Conservation (phyloP, 1,140 invertebrate species). For the Phortica variegata region DNA sequence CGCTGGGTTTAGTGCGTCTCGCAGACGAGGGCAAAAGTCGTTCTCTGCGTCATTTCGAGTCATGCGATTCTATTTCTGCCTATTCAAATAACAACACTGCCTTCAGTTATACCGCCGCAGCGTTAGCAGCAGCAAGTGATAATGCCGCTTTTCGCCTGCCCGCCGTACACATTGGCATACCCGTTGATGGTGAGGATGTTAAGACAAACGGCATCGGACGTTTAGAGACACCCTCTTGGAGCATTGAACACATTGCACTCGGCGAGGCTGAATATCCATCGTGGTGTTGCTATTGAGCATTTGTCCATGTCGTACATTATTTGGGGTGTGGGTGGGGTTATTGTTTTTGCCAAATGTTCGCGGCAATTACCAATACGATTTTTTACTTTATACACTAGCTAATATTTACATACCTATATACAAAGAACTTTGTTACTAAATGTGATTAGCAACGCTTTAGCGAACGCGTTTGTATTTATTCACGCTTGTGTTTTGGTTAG, state of each 20-base stretch:
- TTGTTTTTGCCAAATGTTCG: no score
- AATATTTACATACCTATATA: no score
- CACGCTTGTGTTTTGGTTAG: no score
- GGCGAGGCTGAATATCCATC: constrained; percentile 61
- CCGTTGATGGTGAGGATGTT: constrained; percentile 56
- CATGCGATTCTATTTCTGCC: constrained; percentile 51
- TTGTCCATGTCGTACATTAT: no score
- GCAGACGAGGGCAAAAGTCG: constrained; percentile 58
- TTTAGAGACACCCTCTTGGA: constrained; percentile 61
- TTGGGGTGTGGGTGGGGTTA: no score
- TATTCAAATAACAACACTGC: constrained; percentile 52
- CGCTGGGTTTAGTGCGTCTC: constrained; percentile 61
- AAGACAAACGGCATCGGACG: constrained; percentile 61
- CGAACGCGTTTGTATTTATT: no score
- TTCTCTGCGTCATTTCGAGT: constrained; percentile 60
- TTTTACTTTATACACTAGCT: no score
- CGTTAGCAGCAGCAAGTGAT: constrained; percentile 19
- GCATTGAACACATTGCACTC: constrained; percentile 63
- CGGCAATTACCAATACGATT: no score
- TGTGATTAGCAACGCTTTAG: no score
- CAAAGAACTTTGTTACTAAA: no score
- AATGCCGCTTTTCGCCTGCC: constrained; percentile 37
- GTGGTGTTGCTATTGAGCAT: constrained; percentile 62
- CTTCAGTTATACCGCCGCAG: constrained; percentile 30
- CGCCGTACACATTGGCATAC: constrained; percentile 46